Percentiles rank a stretch among this genome's conserved stretches.
These are phyloP conservation scores for Nomada ferruginata DNA, from an alignment of 2,888 invertebrate species.

Conservation along the genomic window DNA sequence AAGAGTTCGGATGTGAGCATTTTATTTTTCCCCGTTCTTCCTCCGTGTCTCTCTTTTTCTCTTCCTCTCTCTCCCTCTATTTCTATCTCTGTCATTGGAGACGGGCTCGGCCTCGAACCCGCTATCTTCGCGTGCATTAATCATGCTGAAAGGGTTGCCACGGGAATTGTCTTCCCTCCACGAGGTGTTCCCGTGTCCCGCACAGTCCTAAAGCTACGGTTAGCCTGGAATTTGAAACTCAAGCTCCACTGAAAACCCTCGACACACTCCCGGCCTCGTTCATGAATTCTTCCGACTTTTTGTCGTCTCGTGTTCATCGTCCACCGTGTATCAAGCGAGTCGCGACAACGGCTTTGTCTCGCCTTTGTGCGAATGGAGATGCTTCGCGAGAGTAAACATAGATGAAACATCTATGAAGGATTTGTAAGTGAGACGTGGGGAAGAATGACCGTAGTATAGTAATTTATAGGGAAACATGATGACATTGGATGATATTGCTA, in stretches of 20 bases:
- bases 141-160: constrained; percentile 66
- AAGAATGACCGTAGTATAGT: too few species aligned
- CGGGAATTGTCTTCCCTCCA: constrained; percentile 53
- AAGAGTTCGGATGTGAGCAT: constrained; percentile 59
- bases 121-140: constrained; percentile 75
- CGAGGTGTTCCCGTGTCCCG: constrained; percentile 6
- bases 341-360: not conserved
- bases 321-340: not conserved
- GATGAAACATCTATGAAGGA: not conserved
- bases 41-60: constrained; percentile 14
- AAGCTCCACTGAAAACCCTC: constrained; percentile 16
- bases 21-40: constrained; percentile 52
- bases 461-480: too few species aligned
- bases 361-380: not conserved
- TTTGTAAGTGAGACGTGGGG: not conserved
- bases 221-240: constrained; percentile 36
- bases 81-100: constrained; percentile 49
- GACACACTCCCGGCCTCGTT: not conserved
- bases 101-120: constrained; percentile 57
- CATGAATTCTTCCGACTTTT: constrained; percentile 10
- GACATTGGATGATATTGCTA: not conserved
- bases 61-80: constrained; percentile 37
- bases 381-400: not conserved
- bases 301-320: not conserved
- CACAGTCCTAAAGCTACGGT: not conserved